Evolutionary conservation across 1,140 invertebrate genomes (phyloP).

Genomic region (Zaprionus capensis): DNA sequence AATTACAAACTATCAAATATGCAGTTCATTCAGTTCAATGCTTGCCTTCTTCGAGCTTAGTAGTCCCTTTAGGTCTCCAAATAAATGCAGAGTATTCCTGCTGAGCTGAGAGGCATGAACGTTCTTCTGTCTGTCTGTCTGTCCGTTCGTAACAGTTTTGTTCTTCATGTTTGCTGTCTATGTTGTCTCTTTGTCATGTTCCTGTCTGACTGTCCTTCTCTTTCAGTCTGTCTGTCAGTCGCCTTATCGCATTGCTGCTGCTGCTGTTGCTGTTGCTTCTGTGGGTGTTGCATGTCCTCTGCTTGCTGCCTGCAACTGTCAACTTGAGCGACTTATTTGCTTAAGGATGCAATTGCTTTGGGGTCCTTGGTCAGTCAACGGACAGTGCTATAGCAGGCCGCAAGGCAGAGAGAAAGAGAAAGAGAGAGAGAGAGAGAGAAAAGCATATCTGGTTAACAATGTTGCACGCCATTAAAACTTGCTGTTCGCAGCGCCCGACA

Average conservation of each 20-base stretch:
- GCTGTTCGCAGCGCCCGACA: slow-evolving; percentile 19
- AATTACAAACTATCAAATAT: not conserved
- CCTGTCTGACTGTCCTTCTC: slow-evolving; percentile 1
- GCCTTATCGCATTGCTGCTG: slow-evolving; percentile 19
- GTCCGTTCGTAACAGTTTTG: not conserved
- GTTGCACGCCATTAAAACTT: slow-evolving; percentile 49
- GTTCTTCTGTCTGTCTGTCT: too few relatives aligned
- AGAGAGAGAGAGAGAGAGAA: not conserved
- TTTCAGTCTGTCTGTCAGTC: slow-evolving; percentile 7
- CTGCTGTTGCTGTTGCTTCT: not conserved
- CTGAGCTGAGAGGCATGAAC: not conserved
- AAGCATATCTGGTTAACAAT: slow-evolving; percentile 24
- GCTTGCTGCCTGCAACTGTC: slow-evolving; percentile 39
- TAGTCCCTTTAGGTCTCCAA: not conserved
- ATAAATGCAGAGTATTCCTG: slow-evolving; percentile 2
- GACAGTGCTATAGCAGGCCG: not conserved
- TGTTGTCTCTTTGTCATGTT: slow-evolving; percentile 25
- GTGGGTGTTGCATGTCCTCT: slow-evolving; percentile 13
- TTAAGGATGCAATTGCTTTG: slow-evolving; percentile 44
- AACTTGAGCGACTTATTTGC: slow-evolving; percentile 58
- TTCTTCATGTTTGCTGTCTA: slow-evolving; percentile 23
- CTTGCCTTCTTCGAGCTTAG: too few relatives aligned
- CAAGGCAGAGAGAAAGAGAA: not conserved
- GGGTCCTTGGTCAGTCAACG: slow-evolving; percentile 51
- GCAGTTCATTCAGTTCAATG: not conserved